phyloP scores from a whole-genome alignment of 2,888 invertebrate species.

The Chalcis sispes region DNA sequence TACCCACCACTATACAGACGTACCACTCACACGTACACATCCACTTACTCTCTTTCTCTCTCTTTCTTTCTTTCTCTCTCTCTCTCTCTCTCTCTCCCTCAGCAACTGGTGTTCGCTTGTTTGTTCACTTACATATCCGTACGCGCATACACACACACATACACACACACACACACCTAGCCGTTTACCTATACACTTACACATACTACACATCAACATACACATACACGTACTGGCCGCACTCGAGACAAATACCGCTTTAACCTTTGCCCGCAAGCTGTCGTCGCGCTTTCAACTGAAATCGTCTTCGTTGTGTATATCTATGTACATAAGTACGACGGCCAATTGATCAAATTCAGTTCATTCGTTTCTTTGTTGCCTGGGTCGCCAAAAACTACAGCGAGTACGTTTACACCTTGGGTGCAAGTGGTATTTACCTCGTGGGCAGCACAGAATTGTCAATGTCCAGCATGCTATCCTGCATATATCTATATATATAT shows the following conservation, averaged over 20 bases:
- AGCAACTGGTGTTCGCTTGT: conserved; percentile 76
- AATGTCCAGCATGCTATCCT: conserved; percentile 72
- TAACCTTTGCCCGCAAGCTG: conserved; percentile 44
- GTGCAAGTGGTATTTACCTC: conserved; percentile 70
- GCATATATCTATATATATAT: conserved; percentile 62
- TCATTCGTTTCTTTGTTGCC: too few species aligned
- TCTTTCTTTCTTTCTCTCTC: too few species aligned
- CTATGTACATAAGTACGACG: background rate
- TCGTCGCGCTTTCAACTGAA: conserved; percentile 6
- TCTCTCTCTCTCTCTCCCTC: conserved; percentile 57
- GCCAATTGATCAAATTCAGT: too few species aligned
- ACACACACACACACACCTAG: too few species aligned
- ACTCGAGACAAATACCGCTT: conserved; percentile 73
- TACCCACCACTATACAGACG: conserved; percentile 63
- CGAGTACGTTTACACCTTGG: too few species aligned
- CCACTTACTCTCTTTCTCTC: too few species aligned
- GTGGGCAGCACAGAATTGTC: conserved; percentile 64
- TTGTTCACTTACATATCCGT: conserved; percentile 68
- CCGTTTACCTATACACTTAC: too few species aligned
- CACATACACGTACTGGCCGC: conserved; percentile 64
- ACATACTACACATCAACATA: conserved; percentile 11
- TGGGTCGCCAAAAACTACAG: too few species aligned
- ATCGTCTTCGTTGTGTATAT: conserved; percentile 1
- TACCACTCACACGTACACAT: conserved; percentile 56
- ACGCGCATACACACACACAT: conserved; percentile 17